Percentiles rank a stretch among this genome's conserved stretches.
These are phyloP conservation scores for Lagopus leucura DNA, from an alignment of 2,113 vertebrate species.

Conservation along the genomic window DNA sequence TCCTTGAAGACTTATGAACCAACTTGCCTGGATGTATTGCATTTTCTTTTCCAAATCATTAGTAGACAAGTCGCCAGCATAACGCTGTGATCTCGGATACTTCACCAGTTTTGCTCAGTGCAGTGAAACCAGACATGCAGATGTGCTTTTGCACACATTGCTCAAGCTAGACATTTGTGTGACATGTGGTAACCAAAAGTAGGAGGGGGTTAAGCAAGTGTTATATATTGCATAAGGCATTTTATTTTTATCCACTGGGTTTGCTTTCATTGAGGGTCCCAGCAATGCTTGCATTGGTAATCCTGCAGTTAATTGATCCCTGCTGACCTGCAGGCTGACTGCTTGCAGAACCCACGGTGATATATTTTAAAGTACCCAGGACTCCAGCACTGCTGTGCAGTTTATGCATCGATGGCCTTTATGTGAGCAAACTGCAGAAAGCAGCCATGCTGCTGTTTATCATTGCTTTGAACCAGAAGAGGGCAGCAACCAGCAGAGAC, in stretches of 20 bases:
- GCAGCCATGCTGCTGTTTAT: not conserved
- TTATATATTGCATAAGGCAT: not conserved
- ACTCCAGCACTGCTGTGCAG: not conserved
- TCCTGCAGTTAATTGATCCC: not conserved
- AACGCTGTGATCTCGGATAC: not conserved
- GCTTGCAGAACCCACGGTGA: not conserved
- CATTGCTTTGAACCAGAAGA: not conserved
- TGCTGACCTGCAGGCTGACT: not conserved
- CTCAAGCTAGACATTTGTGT: not conserved
- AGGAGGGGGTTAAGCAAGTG: not conserved
- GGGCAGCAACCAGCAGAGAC: not conserved
- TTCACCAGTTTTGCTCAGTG: not conserved
- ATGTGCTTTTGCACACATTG: not conserved
- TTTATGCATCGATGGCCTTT: not conserved
- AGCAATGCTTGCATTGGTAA: not conserved
- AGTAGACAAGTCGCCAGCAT: not conserved
- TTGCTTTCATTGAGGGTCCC: not conserved
- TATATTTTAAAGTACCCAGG: fast-evolving
- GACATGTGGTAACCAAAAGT: not conserved
- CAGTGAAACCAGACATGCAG: fast-evolving
- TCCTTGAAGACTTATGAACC: not conserved
- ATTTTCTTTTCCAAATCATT: not conserved
- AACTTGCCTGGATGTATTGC: not conserved
- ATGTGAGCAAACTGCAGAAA: not conserved
- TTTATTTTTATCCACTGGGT: not conserved